Evolutionary conservation across 2,797 vertebrate species (phyloP).

Genomic region (Champsocephalus gunnari): DNA sequence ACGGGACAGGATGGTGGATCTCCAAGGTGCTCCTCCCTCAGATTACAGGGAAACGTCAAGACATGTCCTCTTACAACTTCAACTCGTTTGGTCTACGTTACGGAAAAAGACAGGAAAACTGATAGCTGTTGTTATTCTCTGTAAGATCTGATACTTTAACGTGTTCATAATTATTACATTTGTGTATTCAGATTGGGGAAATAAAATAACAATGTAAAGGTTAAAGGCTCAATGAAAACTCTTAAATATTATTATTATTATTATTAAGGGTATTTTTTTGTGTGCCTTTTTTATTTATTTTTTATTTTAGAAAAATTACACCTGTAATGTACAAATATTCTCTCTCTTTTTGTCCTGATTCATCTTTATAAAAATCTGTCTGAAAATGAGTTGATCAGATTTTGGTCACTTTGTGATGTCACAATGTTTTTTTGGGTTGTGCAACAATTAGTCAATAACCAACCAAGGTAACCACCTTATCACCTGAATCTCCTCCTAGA

Average conservation of each 20-base stretch:
- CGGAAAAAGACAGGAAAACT: conserved; percentile 70
- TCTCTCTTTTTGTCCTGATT: no score
- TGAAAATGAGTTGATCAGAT: no score
- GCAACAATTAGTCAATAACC: no score
- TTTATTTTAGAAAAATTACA: no score
- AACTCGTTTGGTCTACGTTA: conserved; percentile 88
- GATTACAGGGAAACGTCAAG: conserved; percentile 70
- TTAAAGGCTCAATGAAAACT: not conserved
- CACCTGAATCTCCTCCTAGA: no score
- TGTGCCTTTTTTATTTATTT: not conserved
- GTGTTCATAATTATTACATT: not conserved
- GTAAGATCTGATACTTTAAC: not conserved
- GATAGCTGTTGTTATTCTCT: not conserved
- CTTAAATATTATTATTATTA: not conserved
- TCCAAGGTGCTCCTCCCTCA: conserved; percentile 38
- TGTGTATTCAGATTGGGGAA: not conserved
- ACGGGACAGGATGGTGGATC: conserved; percentile 53
- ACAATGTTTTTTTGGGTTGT: no score
- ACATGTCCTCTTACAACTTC: conserved; percentile 82
- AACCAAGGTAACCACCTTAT: no score
- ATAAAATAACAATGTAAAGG: not conserved
- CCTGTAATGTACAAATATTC: no score
- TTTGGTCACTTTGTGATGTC: no score
- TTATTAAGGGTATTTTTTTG: not conserved
- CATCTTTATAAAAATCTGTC: no score